phyloP scores from a whole-genome alignment of 1,140 invertebrate genomes.

The Brachionus koreanus region DNA sequence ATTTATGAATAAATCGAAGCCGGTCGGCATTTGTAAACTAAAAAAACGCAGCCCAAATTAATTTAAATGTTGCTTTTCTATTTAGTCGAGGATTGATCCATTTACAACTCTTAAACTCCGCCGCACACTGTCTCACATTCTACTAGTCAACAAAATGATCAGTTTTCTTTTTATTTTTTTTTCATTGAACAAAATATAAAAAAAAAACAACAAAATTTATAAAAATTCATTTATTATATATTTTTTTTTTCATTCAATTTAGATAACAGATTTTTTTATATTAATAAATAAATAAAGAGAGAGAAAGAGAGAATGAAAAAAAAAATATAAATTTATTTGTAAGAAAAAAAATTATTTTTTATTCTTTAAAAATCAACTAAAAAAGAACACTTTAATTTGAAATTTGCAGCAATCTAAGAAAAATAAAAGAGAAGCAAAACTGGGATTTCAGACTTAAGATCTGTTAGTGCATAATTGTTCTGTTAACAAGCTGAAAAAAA shows the following conservation, averaged over 20 bases:
- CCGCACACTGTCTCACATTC: no score
- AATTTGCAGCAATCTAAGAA: not conserved
- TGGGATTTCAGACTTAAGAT: not conserved
- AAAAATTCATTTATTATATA: no score
- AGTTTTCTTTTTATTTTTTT: no score
- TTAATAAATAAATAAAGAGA: no score
- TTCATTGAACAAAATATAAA: no score
- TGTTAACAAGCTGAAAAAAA: not conserved
- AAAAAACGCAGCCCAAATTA: not conserved
- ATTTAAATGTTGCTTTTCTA: not conserved
- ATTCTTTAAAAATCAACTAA: not conserved
- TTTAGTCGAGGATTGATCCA: no score
- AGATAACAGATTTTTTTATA: no score
- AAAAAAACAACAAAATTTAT: no score
- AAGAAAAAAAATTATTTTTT: not conserved
- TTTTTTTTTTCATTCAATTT: not conserved
- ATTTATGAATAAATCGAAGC: not conserved
- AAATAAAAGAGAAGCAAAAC: not conserved
- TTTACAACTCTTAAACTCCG: no score
- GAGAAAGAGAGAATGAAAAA: not conserved
- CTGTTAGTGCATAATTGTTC: slow-evolving; percentile 18
- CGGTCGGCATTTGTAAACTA: not conserved
- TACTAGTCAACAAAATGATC: no score
- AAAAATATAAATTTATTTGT: not conserved
- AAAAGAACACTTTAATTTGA: slow-evolving; percentile 33